phyloP scores from a whole-genome alignment of 1,140 invertebrate genomes.

The Drosophila funebris region DNA sequence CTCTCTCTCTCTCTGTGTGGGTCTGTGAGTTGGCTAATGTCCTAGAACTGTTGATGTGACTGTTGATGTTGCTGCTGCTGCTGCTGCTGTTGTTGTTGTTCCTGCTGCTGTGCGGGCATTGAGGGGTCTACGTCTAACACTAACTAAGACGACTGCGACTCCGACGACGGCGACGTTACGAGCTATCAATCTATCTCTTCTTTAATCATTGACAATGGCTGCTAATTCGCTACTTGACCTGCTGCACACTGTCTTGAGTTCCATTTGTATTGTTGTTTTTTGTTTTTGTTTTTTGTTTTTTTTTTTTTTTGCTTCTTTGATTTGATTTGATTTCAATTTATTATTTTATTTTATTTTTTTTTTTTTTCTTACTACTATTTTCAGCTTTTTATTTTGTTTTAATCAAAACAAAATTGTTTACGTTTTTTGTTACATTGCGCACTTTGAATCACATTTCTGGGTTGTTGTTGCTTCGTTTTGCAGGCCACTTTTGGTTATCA shows the following conservation, averaged over 20 bases:
- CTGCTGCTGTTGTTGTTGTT: constrained; percentile 55
- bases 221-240: constrained; percentile 65
- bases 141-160: constrained; percentile 61
- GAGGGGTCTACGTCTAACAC: constrained; percentile 41
- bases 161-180: constrained; percentile 23
- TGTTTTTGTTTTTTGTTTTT: constrained; percentile 24
- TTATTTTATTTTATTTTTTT: too few relatives aligned
- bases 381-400: constrained; percentile 21
- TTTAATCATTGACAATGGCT: constrained; percentile 72
- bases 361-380: constrained; percentile 12
- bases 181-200: constrained; percentile 28
- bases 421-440: constrained; percentile 68
- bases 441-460: constrained; percentile 77
- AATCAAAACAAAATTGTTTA: constrained; percentile 45
- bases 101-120: constrained; percentile 54
- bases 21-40: constrained; percentile 15
- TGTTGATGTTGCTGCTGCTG: constrained; percentile 39
- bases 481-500: constrained; percentile 76
- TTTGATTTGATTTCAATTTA: too few relatives aligned
- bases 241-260: constrained; percentile 59
- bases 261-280: constrained; percentile 58
- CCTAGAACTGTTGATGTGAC: constrained; percentile 23
- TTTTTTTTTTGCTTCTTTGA: constrained; percentile 17
- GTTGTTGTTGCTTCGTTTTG: constrained; percentile 61
- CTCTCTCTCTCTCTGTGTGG: neutral